phyloP scores from a whole-genome alignment of 2,888 invertebrate species.

The Sesia bembeciformis region DNA sequence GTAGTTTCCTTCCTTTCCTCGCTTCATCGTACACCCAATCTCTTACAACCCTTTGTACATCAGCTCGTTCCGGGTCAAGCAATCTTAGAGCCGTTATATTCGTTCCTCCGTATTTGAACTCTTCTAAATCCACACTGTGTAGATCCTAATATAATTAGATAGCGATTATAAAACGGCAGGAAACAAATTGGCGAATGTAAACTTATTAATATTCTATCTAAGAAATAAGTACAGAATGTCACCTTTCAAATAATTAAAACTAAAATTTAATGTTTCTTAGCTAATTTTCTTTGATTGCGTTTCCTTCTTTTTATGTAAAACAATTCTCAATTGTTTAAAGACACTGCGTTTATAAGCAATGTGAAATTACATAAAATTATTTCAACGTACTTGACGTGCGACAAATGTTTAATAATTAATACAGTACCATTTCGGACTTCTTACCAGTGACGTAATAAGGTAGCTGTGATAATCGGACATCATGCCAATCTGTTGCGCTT shows the following conservation, averaged over 20 bases:
- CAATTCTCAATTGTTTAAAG: no score
- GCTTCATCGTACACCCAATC: constrained; percentile 87
- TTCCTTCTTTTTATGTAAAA: no score
- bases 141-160: constrained; percentile 78
- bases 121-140: constrained; percentile 92
- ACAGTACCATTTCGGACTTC: constrained; percentile 17
- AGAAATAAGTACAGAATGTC: no score
- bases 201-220: no score
- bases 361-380: not conserved
- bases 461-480: constrained; percentile 97
- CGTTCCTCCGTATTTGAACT: constrained; percentile 95
- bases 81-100: constrained; percentile 95
- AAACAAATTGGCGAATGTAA: no score
- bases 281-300: no score
- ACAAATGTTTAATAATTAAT: not conserved
- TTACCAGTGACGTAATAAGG: constrained; percentile 91
- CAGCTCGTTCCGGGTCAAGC: constrained; percentile 87
- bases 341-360: no score
- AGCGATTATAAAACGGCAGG: not conserved
- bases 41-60: constrained; percentile 83
- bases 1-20: constrained; percentile 76
- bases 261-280: no score
- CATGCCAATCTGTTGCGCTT: constrained; percentile 97
- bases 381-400: not conserved
- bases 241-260: no score